phyloP scores from a whole-genome alignment of 2,888 invertebrate species.

The Leucoptera coffeella region DNA sequence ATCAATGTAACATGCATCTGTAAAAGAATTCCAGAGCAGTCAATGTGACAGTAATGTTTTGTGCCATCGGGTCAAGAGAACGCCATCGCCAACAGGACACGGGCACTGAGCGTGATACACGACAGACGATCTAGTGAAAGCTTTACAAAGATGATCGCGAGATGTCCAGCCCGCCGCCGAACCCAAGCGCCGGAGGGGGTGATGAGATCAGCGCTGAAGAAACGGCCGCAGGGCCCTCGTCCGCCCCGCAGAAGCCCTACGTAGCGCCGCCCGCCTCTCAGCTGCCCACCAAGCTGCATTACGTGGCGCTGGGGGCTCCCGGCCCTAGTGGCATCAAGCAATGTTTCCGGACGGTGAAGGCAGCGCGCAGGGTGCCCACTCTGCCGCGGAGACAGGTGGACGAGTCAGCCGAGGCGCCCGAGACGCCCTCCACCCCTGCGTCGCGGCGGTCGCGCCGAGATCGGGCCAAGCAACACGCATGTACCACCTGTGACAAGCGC shows the following conservation, averaged over 20 bases:
- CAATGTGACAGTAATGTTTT: slow-evolving; percentile 55
- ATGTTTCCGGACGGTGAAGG: slow-evolving; percentile 42
- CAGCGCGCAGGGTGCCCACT: slow-evolving; percentile 39
- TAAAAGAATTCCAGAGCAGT: slow-evolving; percentile 50
- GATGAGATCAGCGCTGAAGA: slow-evolving; percentile 36
- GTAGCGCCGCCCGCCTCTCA: slow-evolving; percentile 42
- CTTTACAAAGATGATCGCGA: slow-evolving; percentile 48
- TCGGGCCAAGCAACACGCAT: slow-evolving; percentile 35
- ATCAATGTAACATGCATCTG: slow-evolving; percentile 55
- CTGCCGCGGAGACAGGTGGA: slow-evolving; percentile 12
- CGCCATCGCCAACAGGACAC: slow-evolving; percentile 28
- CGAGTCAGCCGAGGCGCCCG: slow-evolving; percentile 9
- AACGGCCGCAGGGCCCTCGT: too few species aligned
- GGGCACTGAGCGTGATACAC: slow-evolving; percentile 33
- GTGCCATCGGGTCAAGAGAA: slow-evolving; percentile 44
- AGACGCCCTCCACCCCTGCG: slow-evolving; percentile 10
- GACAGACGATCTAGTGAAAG: slow-evolving; percentile 37
- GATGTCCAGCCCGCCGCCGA: slow-evolving; percentile 52
- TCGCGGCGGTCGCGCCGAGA: slow-evolving; percentile 26
- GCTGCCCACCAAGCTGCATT: slow-evolving; percentile 40
- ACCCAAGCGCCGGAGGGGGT: slow-evolving; percentile 45
- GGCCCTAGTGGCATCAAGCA: slow-evolving; percentile 45
- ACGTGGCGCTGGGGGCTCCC: slow-evolving; percentile 33
- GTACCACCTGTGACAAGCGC: slow-evolving; percentile 38
- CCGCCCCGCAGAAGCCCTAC: too few species aligned